Evolutionary conservation across 2,113 vertebrate genomes (phyloP).

Genomic region (Callorhinus ursinus): DNA sequence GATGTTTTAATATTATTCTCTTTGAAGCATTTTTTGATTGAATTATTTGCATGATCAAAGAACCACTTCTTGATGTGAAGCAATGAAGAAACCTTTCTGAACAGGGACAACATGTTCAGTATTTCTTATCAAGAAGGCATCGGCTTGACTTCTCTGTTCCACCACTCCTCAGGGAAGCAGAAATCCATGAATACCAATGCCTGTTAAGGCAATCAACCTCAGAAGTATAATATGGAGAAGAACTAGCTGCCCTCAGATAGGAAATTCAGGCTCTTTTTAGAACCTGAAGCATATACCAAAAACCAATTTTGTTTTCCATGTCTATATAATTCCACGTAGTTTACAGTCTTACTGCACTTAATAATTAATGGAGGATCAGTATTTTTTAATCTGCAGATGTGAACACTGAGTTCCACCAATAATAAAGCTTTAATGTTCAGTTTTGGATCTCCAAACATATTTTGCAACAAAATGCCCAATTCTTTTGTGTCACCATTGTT

Average conservation of each 20-base stretch:
- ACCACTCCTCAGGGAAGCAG: not conserved
- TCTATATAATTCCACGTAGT: not conserved
- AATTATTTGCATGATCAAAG: constrained; percentile 7
- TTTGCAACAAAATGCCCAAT: not conserved
- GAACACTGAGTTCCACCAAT: not conserved
- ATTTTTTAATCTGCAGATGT: constrained; percentile 1
- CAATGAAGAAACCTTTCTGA: not conserved
- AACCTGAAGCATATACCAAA: not conserved
- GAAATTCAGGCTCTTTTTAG: not conserved
- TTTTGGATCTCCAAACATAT: not conserved
- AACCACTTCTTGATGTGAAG: not conserved
- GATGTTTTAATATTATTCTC: constrained; percentile 7
- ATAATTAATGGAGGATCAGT: not conserved
- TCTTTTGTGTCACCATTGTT: not conserved
- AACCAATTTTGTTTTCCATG: not conserved
- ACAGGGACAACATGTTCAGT: too few species aligned
- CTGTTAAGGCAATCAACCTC: not conserved
- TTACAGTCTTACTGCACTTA: not conserved
- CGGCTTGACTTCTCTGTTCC: not conserved
- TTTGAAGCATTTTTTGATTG: not conserved
- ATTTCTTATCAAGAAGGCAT: not conserved
- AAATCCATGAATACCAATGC: not conserved
- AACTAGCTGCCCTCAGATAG: not conserved
- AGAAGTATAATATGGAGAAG: not conserved
- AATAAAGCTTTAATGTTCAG: not conserved